Evolutionary conservation across 2,113 vertebrate species (phyloP).

Genomic region (Thymallus thymallus): DNA sequence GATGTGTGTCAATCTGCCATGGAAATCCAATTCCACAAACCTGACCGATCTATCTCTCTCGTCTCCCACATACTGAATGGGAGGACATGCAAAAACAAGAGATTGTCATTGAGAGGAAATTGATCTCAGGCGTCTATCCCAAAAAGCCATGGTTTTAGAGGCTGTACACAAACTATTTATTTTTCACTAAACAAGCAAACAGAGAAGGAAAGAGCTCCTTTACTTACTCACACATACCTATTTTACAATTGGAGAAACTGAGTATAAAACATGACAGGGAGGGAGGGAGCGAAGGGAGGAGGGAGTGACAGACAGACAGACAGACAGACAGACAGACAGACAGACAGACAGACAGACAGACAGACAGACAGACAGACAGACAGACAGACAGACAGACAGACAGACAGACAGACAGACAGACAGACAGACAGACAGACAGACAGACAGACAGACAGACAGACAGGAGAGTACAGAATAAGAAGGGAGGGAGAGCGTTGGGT

Average conservation of each 20-base stretch:
- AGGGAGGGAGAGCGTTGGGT: slow-evolving; percentile 49
- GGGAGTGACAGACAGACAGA: too few species aligned
- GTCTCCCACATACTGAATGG: slow-evolving; percentile 32
- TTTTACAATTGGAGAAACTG: neutral
- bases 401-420: slow-evolving; percentile 9
- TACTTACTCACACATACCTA: too few species aligned
- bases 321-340: slow-evolving; percentile 2
- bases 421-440: slow-evolving; percentile 9
- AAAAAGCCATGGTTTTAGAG: too few species aligned
- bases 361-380: slow-evolving; percentile 2
- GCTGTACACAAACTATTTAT: too few species aligned
- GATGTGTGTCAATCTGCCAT: slow-evolving; percentile 50
- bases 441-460: slow-evolving; percentile 10
- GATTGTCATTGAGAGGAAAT: neutral
- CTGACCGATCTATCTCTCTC: slow-evolving; percentile 33
- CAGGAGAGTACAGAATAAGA: slow-evolving; percentile 41
- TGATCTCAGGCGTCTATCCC: neutral
- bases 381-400: neutral
- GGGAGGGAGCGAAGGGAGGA: too few species aligned
- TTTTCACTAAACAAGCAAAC: too few species aligned
- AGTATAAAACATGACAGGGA: too few species aligned
- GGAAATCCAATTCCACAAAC: slow-evolving; percentile 35
- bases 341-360: neutral
- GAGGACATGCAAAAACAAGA: slow-evolving; percentile 17
- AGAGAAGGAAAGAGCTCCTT: too few species aligned